Conservation (phyloP, 2,797 vertebrate species). For the Catostomus latipinnis region DNA sequence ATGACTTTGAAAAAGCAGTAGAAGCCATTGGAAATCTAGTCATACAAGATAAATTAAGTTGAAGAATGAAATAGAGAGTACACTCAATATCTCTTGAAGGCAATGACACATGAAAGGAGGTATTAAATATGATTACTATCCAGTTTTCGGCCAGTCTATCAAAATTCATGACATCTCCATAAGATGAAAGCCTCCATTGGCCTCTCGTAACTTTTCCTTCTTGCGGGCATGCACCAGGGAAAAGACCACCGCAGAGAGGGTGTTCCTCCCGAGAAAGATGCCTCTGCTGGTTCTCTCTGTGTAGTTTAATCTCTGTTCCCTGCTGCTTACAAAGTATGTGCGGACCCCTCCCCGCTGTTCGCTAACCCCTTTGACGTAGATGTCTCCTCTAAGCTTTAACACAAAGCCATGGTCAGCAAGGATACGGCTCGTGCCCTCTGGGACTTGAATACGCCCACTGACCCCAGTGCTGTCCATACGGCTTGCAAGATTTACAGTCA, state of each 20-base stretch:
- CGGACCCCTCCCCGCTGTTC: slow-evolving; percentile 58
- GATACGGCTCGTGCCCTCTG: slow-evolving; percentile 54
- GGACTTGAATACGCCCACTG: slow-evolving; percentile 85
- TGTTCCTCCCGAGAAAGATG: slow-evolving; percentile 61
- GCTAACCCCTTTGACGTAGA: slow-evolving; percentile 62
- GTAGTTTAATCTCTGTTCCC: slow-evolving; percentile 40
- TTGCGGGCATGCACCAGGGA: slow-evolving; percentile 68
- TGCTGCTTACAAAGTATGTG: slow-evolving; percentile 61
- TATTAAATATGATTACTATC: slow-evolving; percentile 17
- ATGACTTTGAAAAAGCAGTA: neutral
- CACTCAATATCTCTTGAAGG: slow-evolving; percentile 16
- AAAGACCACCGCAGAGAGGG: slow-evolving; percentile 68
- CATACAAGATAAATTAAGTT: neutral
- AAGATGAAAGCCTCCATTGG: slow-evolving; percentile 70
- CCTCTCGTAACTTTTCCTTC: slow-evolving; percentile 67
- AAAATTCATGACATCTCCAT: slow-evolving; percentile 58
- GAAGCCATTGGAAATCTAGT: neutral
- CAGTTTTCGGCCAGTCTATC: neutral
- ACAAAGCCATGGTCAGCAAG: slow-evolving; percentile 57
- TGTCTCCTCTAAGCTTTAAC: slow-evolving; percentile 57
- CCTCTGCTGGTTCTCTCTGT: slow-evolving; percentile 56
- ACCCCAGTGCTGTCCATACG: slow-evolving; percentile 88
- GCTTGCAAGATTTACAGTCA: slow-evolving; percentile 88
- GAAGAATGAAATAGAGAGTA: neutral
- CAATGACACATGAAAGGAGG: slow-evolving; percentile 19